These are phyloP conservation scores for Nephrotoma appendiculata DNA, from an alignment of 2,888 invertebrate species.

Conservation along the genomic window DNA sequence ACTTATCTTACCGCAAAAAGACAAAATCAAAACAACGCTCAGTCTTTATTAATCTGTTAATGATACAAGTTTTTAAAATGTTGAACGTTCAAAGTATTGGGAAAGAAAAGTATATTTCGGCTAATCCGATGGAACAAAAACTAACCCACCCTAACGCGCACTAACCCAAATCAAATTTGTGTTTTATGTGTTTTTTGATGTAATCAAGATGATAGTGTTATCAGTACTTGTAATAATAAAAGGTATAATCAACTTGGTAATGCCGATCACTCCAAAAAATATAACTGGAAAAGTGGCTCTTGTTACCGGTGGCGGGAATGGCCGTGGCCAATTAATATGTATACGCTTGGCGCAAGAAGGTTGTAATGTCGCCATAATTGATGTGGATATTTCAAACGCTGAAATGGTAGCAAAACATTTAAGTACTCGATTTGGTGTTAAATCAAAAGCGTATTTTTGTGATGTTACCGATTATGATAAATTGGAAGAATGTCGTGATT, in stretches of 20 bases:
- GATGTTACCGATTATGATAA: constrained; percentile 30
- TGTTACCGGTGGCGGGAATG: constrained; percentile 35
- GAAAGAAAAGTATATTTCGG: neutral
- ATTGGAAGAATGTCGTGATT: constrained; percentile 24
- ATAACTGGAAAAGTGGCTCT: constrained; percentile 28
- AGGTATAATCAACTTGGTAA: neutral
- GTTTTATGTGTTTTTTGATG: neutral
- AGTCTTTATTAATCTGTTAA: too few relatives aligned
- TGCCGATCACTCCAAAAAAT: constrained; percentile 16
- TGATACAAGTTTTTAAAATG: neutral
- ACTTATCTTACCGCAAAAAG: too few relatives aligned
- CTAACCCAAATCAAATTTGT: neutral
- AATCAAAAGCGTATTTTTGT: constrained; percentile 28
- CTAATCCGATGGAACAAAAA: neutral
- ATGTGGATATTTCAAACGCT: constrained; percentile 27
- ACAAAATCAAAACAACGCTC: too few relatives aligned
- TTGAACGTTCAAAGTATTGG: neutral
- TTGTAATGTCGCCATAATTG: constrained; percentile 30
- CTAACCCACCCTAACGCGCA: too few relatives aligned
- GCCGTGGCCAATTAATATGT: constrained; percentile 34
- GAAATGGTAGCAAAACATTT: constrained; percentile 26
- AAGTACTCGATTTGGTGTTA: constrained; percentile 23
- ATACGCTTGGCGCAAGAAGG: constrained; percentile 29
- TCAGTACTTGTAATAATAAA: neutral
- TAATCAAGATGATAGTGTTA: neutral